phyloP scores from a whole-genome alignment of 2,888 invertebrate genomes.

The Torymus auratus region DNA sequence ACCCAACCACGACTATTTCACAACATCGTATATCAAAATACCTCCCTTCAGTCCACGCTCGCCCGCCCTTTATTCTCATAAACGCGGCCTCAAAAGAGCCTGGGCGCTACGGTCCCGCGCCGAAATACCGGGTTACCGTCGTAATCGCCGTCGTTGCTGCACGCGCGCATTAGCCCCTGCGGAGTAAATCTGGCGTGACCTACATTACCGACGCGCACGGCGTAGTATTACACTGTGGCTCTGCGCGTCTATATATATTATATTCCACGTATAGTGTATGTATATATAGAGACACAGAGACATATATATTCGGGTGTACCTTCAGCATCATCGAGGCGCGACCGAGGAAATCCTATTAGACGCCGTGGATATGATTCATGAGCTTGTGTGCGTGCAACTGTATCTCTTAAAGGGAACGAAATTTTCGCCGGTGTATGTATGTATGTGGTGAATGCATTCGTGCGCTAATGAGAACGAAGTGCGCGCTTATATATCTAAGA shows the following conservation, averaged over 20 bases:
- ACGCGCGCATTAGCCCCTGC: not conserved
- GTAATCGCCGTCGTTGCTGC: not conserved
- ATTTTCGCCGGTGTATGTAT: too few relatives aligned
- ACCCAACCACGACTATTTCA: too few relatives aligned
- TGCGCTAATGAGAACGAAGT: constrained; percentile 36
- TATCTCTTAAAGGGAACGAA: too few relatives aligned
- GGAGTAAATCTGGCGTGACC: constrained; percentile 51
- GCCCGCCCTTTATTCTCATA: too few relatives aligned
- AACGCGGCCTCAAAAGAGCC: too few relatives aligned
- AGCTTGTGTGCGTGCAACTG: not conserved
- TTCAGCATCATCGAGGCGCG: constrained; percentile 8
- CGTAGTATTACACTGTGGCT: not conserved
- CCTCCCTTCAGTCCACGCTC: too few relatives aligned
- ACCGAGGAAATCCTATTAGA: constrained; percentile 46
- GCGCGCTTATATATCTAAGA: not conserved
- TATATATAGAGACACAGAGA: not conserved
- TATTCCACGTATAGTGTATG: not conserved
- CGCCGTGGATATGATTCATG: constrained; percentile 46
- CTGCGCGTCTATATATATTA: too few relatives aligned
- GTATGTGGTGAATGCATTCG: too few relatives aligned
- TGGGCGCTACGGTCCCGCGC: too few relatives aligned
- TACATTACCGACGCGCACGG: constrained; percentile 46
- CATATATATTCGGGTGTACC: not conserved
- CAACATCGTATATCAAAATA: too few relatives aligned
- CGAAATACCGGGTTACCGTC: not conserved